Base-by-base conservation (phyloP, 2,888 invertebrate species). In the Monoplex corrugatus region DNA sequence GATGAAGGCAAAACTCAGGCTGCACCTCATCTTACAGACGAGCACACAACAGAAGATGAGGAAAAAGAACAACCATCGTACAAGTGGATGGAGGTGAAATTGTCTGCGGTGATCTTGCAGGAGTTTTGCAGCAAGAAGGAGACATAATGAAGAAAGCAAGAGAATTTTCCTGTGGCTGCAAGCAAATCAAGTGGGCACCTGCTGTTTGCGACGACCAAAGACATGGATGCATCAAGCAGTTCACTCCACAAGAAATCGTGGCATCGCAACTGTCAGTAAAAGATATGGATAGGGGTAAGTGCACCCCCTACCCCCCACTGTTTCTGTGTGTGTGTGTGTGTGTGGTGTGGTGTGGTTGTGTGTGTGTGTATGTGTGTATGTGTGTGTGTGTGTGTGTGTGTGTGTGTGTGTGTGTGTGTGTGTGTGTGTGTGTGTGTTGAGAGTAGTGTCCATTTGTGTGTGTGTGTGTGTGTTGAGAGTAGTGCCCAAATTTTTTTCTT, bases 261-360 rank as follows among this genome's bases (percentile, higher is more conserved):
- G 82, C 10, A 28, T n/a, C 38, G n/a, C 0, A 43, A 19, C 38
- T n/a, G 19, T 35, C 82, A n/a, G 19, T 35, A 10, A 38, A 23
- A 32, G 32, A 38, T 28, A 82, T 80, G 80, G 80, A 82, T 13
- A 82, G 82, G 38, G 35, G 80, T 80, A 80, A 19, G 72, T 72
- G 28, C 16, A 10, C 72, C n/a, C 10, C 10, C n/a, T 28, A 72
- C n/a, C n/a, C n/a, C n/a, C 0, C 19, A 28, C n/a, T n/a, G n/a
- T n/a, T n/a, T n/a, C n/a, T n/a, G n/a, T n/a, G n/a, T n/a, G n/a
- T n/a, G n/a, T n/a, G n/a, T n/a, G 57, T 23, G 23, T 16, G 13
- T 13, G 13, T 16, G 57, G 23, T 16, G 57, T 57, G 50, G 8
- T 16, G 16, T 50, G 16, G 8, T 50, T 50, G 50, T 50, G 16